Evolutionary conservation across 2,888 invertebrate species (phyloP).

Genomic region (Polymixis lichenea): DNA sequence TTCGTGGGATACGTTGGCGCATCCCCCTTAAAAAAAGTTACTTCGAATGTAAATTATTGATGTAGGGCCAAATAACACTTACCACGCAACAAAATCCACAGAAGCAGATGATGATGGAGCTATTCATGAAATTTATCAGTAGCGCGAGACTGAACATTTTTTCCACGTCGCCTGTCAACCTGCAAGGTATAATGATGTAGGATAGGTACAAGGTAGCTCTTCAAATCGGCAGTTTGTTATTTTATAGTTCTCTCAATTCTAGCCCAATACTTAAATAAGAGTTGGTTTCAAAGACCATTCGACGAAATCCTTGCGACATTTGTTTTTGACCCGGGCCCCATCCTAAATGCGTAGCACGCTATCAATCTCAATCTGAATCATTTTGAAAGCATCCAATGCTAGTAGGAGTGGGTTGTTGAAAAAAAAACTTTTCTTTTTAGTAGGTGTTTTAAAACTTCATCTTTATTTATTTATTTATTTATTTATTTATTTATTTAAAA

Average conservation of each 20-base stretch:
- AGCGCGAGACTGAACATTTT: conserved; percentile 76
- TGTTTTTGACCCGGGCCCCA: too few species aligned
- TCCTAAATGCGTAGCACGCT: too few species aligned
- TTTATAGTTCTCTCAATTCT: not conserved
- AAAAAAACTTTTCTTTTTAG: too few species aligned
- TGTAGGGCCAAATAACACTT: conserved; percentile 9
- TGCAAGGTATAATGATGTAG: conserved; percentile 44
- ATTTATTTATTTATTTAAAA: too few species aligned
- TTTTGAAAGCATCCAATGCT: too few species aligned
- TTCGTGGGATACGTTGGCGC: too few species aligned
- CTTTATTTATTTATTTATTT: too few species aligned
- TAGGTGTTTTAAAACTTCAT: too few species aligned
- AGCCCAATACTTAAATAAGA: not conserved
- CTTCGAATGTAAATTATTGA: too few species aligned
- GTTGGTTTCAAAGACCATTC: not conserved
- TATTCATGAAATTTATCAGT: conserved; percentile 80
- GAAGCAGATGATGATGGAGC: conserved; percentile 80
- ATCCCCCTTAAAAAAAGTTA: too few species aligned
- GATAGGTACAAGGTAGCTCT: not conserved
- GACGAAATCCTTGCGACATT: not conserved
- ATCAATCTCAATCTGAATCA: too few species aligned
- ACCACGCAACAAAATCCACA: conserved; percentile 78
- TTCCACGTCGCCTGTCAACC: conserved; percentile 75
- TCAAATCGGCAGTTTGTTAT: not conserved
- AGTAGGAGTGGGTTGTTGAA: too few species aligned